phyloP scores from a whole-genome alignment of 2,888 invertebrate species.

The Lochmaea capreae region DNA sequence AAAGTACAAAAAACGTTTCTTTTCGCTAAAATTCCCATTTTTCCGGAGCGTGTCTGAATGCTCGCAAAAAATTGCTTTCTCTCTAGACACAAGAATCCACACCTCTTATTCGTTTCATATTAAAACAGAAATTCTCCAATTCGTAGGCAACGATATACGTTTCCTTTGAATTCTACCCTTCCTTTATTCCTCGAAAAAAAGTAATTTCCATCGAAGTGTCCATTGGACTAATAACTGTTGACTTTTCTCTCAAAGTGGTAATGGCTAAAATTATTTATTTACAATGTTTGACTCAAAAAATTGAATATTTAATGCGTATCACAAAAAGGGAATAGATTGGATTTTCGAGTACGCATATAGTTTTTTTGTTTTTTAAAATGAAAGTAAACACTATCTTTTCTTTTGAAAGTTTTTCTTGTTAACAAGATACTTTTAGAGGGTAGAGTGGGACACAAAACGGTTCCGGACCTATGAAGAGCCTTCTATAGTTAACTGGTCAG shows the following conservation, averaged over 20 bases:
- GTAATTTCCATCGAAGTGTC: slow-evolving; percentile 5
- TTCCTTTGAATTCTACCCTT: slow-evolving; percentile 1
- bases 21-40: background rate
- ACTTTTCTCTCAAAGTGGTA: slow-evolving; percentile 21
- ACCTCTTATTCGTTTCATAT: background rate
- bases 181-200: background rate
- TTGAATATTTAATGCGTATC: background rate
- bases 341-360: background rate
- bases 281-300: slow-evolving; percentile 15
- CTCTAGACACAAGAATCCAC: too few relatives aligned
- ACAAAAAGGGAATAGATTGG: slow-evolving; percentile 6
- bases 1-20: background rate
- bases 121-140: too few relatives aligned
- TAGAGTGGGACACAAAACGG: slow-evolving; percentile 10
- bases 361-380: background rate
- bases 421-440: background rate
- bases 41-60: too few relatives aligned
- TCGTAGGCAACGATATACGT: background rate
- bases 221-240: slow-evolving; percentile 18
- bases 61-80: background rate
- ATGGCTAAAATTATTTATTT: slow-evolving; percentile 28
- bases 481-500: too few relatives aligned
- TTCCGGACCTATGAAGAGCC: too few relatives aligned
- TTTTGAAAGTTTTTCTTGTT: background rate
- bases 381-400: slow-evolving; percentile 1